Base-by-base conservation (phyloP, 1,140 invertebrate genomes). In the Acyrthosiphon pisum region DNA sequence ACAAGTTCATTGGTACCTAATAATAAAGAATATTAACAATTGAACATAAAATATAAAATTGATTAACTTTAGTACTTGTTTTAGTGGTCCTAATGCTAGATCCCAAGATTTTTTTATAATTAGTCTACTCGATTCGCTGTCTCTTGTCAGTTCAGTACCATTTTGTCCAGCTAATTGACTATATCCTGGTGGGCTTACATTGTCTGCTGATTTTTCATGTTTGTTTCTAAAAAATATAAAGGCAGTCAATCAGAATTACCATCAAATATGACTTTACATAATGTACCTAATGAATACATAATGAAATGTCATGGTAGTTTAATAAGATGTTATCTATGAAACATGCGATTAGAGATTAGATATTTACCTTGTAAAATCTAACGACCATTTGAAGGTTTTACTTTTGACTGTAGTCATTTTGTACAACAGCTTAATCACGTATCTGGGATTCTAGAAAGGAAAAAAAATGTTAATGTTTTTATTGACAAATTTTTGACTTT, bases 61-160 rank as follows among this genome's bases (percentile, higher is more conserved):
- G 6, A 53, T 60, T n/a, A 91, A 53, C 35, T 46, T 30, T 30
- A 76, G 94, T 94, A 95, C 97, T 96, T 98, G 97, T 95, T 99
- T 99, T 11, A 99, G 95, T 18, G 99, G 99, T 18, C 97, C 98
- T 9, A 99, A 95, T 1, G 99, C 99, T 88, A 99, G 96, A 95
- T 99, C 99, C 99, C 99, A 99, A 86, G 99, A 98, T 95, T 99
- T 98, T 95, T 99, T 99, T 2, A 98, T 98, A 91, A 99, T 97
- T 92, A 99, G 95, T 94, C 97, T 96, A 96, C 97, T 97, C 0
- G 97, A 96, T 95, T 98, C 98, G 2, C 96, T 95, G 94, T 98
- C 97, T 94, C 97, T 97, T 6, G 97, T 97, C 53, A 97, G 96
- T 95, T 97, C 98, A 60, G 96, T 97, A 94, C 97, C 97, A 94